Evolutionary conservation across 1,140 invertebrate genomes (phyloP), one percentile per base, ranked within the genome.

Genomic region (Lasaia peninsularis): DNA sequence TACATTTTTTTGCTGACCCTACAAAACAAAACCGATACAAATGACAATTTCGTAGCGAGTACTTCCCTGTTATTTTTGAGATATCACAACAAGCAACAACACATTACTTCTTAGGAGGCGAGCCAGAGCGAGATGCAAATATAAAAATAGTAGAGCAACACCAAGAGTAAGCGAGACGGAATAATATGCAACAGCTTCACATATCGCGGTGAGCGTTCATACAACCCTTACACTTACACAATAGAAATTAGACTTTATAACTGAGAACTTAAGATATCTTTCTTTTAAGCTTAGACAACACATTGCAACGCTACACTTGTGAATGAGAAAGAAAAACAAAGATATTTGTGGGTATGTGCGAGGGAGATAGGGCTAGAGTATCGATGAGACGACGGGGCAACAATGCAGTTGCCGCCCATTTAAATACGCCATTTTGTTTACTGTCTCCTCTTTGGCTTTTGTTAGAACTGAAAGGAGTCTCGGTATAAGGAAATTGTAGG

Each of bases 1-100:
- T 12, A 60, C 0, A 33, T 56, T 71, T 67, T 70, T 80, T 64
- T 86, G 74, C 77, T 61, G 54, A 59, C 85, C 7, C 58, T 88
- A 71, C 75, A 40, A 49, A 60, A 63, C 64, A 73, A 88, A 85
- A 86, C 81, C 79, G 85, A 86, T 88, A 88, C 80, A 86, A 88
- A 88, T 88, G 85, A 88, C 85, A 88, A 88, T 80, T 86, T 84
- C 75, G 82, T 80, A 84, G 78, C 80, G 80, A 88, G 85, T 85
- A 83, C 85, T 88, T 88, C 85, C 83, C 85, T 88, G 83, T 88
- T 88, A 88, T 88, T 88, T 88, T 78, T 75, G 79, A 86, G 85
- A 88, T 88, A 88, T 88, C 85, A 88, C 85, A 88, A 88, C 85
- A 88, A 84, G 77, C 81, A 88, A 88, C 78, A 88, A 88, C 83